Conservation (phyloP, 2,797 vertebrate species). For the Enteromius paludinosus region DNA sequence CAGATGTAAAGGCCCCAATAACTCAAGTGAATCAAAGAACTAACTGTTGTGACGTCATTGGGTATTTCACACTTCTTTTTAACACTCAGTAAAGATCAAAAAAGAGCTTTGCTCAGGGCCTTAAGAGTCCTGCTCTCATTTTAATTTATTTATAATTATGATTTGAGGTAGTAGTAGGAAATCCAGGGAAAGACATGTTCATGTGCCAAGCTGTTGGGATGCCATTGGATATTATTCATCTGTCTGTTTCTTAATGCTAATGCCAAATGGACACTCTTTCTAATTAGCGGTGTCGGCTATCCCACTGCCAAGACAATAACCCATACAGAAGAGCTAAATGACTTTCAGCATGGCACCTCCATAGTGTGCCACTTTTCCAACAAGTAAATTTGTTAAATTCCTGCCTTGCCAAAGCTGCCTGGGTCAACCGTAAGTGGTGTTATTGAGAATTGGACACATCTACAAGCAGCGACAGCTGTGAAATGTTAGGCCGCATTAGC, state of each 20-base stretch:
- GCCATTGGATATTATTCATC: slow-evolving; percentile 35
- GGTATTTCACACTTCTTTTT: background rate
- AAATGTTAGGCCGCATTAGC: slow-evolving; percentile 18
- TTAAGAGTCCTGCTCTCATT: background rate
- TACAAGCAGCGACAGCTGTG: slow-evolving; percentile 35
- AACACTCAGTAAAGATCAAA: background rate
- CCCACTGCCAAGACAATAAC: slow-evolving; percentile 30
- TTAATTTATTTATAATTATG: slow-evolving; percentile 3
- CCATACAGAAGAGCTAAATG: slow-evolving; percentile 37
- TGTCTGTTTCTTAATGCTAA: slow-evolving; percentile 41
- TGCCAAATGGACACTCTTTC: slow-evolving; percentile 48
- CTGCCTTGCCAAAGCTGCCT: slow-evolving; percentile 17
- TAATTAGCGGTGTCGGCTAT: slow-evolving; percentile 29
- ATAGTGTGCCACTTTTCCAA: slow-evolving; percentile 23
- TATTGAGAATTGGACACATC: slow-evolving; percentile 35
- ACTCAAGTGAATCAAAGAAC: background rate
- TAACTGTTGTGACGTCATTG: background rate
- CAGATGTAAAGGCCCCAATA: background rate
- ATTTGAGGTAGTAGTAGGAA: slow-evolving; percentile 6
- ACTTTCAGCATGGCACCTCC: slow-evolving; percentile 38
- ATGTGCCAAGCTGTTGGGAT: slow-evolving; percentile 4
- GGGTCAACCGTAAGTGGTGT: slow-evolving; percentile 23
- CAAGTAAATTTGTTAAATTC: slow-evolving; percentile 37
- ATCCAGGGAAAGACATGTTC: slow-evolving; percentile 20
- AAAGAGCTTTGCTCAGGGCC: background rate